phyloP scores from a whole-genome alignment of 2,113 vertebrate species.

The Hydrolagus affinis region DNA sequence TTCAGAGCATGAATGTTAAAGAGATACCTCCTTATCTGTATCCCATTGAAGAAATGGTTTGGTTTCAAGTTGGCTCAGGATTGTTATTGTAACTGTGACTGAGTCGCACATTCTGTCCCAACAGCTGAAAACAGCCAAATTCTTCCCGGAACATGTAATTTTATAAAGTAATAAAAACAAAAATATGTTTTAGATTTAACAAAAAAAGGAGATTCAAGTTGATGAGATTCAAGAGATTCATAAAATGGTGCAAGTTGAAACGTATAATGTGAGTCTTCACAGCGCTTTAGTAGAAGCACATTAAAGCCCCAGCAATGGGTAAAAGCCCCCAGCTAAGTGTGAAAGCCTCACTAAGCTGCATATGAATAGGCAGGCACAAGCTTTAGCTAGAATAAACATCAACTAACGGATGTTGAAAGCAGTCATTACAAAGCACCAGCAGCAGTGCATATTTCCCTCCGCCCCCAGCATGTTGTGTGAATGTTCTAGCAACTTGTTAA shows the following conservation, averaged over 20 bases:
- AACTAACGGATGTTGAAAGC: too few species aligned
- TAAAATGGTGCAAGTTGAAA: neutral
- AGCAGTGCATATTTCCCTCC: too few species aligned
- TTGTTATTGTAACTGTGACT: neutral
- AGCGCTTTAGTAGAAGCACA: neutral
- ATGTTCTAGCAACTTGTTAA: too few species aligned
- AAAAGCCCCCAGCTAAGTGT: neutral
- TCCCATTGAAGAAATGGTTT: neutral
- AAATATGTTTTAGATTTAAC: neutral
- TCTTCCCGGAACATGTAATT: neutral
- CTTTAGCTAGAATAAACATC: too few species aligned
- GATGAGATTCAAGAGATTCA: slow-evolving; percentile 1
- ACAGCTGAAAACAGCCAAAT: neutral
- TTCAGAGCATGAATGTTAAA: neutral
- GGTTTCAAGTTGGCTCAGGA: neutral
- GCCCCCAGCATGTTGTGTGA: too few species aligned
- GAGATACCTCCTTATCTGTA: neutral
- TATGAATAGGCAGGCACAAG: too few species aligned
- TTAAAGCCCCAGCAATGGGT: neutral
- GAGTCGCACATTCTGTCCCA: neutral
- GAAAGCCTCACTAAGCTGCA: neutral
- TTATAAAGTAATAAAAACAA: neutral
- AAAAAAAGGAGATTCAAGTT: neutral
- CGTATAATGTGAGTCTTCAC: neutral
- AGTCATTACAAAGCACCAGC: too few species aligned